These are phyloP conservation scores for Danio aesculapii DNA, from an alignment of 2,797 vertebrate genomes.

Conservation along the genomic window DNA sequence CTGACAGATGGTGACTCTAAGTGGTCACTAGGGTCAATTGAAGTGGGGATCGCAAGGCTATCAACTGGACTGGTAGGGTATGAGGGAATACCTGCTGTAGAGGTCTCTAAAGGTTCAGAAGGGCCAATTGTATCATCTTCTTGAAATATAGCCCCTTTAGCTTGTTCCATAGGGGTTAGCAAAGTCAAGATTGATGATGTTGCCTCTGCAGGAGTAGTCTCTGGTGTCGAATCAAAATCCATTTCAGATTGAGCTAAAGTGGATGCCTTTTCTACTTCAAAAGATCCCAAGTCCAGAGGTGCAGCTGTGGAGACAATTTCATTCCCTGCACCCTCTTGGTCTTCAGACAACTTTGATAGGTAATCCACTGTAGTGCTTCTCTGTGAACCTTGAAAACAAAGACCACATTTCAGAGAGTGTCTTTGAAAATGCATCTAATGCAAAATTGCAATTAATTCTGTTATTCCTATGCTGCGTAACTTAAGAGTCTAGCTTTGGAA, in stretches of 20 bases:
- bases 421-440: slow-evolving; percentile 15
- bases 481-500: not conserved
- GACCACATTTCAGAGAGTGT: slow-evolving; percentile 33
- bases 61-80: slow-evolving; percentile 23
- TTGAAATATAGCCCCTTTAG: slow-evolving; percentile 24
- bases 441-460: not conserved
- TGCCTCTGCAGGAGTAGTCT: slow-evolving; percentile 27
- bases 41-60: slow-evolving; percentile 3
- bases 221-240: slow-evolving; percentile 37
- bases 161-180: slow-evolving; percentile 17
- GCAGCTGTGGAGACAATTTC: slow-evolving; percentile 41
- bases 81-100: slow-evolving; percentile 23
- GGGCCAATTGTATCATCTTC: slow-evolving; percentile 10
- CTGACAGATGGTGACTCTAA: slow-evolving; percentile 19
- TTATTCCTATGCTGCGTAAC: not conserved
- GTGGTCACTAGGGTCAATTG: slow-evolving; percentile 51
- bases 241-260: slow-evolving; percentile 46
- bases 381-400: slow-evolving; percentile 62
- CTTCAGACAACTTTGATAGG: slow-evolving; percentile 52
- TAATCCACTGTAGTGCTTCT: slow-evolving; percentile 45
- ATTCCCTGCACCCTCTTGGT: slow-evolving; percentile 53
- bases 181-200: slow-evolving; percentile 40
- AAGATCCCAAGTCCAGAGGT: slow-evolving; percentile 49
- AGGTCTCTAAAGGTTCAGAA: slow-evolving; percentile 24
- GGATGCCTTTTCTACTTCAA: slow-evolving; percentile 43